Percentiles rank a stretch among this genome's conserved stretches.
Conservation (phyloP, 2,113 vertebrate species). For the Nothoprocta pentlandii region DNA sequence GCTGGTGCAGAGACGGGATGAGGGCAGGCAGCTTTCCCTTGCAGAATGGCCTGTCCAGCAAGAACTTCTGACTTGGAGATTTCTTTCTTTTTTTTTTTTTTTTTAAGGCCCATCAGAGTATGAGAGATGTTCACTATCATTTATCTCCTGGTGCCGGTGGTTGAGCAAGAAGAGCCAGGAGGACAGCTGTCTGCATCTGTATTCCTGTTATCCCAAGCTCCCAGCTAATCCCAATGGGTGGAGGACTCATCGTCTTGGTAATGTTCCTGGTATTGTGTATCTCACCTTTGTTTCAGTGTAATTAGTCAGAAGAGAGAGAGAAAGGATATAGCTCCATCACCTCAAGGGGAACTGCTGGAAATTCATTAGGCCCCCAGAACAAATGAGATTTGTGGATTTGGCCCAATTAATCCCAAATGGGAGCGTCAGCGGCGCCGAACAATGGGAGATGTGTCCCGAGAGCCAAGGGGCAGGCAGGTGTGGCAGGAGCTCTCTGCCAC, state of each 20-base stretch:
- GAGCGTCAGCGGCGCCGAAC: neutral
- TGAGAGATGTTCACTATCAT: constrained; percentile 2
- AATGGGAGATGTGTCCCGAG: accelerated
- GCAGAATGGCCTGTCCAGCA: neutral
- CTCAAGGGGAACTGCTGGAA: neutral
- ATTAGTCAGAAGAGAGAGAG: neutral
- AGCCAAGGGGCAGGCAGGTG: accelerated
- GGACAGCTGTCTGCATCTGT: neutral
- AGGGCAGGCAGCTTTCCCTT: neutral
- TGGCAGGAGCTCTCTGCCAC: accelerated
- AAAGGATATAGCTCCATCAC: neutral
- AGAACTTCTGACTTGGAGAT: neutral
- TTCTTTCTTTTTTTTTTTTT: constrained; percentile 22
- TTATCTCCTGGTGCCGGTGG: neutral
- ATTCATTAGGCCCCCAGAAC: neutral
- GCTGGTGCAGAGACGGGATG: neutral
- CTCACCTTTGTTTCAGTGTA: neutral
- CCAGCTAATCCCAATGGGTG: neutral
- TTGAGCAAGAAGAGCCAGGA: constrained; percentile 44
- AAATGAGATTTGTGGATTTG: neutral
- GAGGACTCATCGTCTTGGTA: neutral
- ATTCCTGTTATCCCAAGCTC: neutral
- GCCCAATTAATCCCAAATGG: neutral
- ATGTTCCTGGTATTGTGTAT: neutral
- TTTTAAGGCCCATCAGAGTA: neutral